Evolutionary conservation across 2,888 invertebrate species (phyloP), one percentile per base, ranked within the genome.

Genomic region (Caenorhabditis sp.): DNA sequence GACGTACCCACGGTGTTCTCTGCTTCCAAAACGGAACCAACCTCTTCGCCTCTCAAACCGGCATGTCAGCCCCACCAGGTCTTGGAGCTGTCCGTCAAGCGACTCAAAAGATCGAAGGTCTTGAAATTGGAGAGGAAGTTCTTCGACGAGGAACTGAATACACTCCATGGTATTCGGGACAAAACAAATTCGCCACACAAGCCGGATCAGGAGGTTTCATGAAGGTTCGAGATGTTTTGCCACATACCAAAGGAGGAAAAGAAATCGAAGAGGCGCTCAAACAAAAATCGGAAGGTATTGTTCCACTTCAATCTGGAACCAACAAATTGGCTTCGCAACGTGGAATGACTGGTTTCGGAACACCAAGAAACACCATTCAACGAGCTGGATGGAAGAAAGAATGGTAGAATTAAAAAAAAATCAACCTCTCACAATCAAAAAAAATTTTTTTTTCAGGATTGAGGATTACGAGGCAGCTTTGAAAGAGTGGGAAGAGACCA

Each of bases 311-410:
- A 81, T 90, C 90, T 65, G 90, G 90, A 59, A 89, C 89, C 61
- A 90, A 90, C 86, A 88, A 88, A 80, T 89, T 90, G 49, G 90
- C 90, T 50, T 89, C 89, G 38, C 90, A 90, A 83, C 83, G 88
- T 21, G 89, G 89, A 63, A 89, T 89, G 89, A 90, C 89, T 57
- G 90, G 90, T 14, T 91, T 90, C 84, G 91, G 91, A 38, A 89
- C 90, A 50, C 88, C 89, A 20, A 84, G 91, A 66, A 87, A 87
- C 80, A 86, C 84, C 53, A 76, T 79, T 43, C 72, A 72, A 52
- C 76, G 70, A 52, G 62, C 70, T 36, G 88, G 87, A 60, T 87
- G 88, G 87, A 87, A 87, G 80, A 87, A 88, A 72, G 87, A 87
- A 84, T 87, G 87, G 87, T 85, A 36, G 27, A 76, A 7, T 3